Conservation (phyloP, 2,113 vertebrate genomes). For the Scortum barcoo region DNA sequence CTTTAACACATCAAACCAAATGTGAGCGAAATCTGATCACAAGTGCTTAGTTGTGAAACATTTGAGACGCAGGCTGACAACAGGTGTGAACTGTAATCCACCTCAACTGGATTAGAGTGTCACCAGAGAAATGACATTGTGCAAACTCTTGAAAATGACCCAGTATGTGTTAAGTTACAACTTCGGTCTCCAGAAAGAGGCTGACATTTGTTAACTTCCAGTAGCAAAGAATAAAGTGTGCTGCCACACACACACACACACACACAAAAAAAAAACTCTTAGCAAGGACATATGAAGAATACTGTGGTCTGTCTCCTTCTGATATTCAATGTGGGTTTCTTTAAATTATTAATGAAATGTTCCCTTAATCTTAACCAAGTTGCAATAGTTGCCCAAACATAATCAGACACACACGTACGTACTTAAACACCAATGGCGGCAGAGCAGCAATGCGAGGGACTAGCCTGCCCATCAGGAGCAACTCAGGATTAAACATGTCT, state of each 20-base stretch:
- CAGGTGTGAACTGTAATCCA: slow-evolving; percentile 27
- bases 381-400: neutral
- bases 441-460: no score
- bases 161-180: neutral
- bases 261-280: neutral
- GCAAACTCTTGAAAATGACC: neutral
- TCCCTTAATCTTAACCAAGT: neutral
- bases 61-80: slow-evolving; percentile 36
- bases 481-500: no score
- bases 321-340: neutral
- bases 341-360: neutral
- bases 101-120: slow-evolving; percentile 13
- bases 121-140: slow-evolving; percentile 2
- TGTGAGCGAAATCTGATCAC: slow-evolving; percentile 60
- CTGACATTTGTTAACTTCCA: neutral
- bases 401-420: neutral
- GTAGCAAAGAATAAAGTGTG: neutral
- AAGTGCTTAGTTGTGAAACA: slow-evolving; percentile 62
- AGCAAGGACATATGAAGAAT: neutral
- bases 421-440: no score
- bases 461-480: no score
- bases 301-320: neutral
- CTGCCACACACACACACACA: no score
- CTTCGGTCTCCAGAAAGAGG: neutral
- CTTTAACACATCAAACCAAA: slow-evolving; percentile 39